Evolutionary conservation across 2,797 vertebrate genomes (phyloP), one percentile per base, ranked within the genome.

Genomic region (Anniella stebbinsi): DNA sequence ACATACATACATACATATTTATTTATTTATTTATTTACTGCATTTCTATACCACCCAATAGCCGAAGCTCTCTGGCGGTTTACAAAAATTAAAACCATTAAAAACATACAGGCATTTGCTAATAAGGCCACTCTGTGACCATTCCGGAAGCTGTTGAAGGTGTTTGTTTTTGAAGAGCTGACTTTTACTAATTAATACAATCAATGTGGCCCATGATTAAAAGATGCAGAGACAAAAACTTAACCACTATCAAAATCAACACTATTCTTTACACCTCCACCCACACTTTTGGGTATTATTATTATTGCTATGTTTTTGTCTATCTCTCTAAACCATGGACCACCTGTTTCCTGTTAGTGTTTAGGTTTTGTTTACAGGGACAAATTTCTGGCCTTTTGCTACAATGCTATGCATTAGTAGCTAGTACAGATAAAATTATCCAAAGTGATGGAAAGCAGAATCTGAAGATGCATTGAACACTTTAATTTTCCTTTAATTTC

Each of bases 401-500:
- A 25, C 4, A 51, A 54, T 72, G 36, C 33, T 45, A 51, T 51
- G 51, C 9, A 51, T 21, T 4, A 5, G 30, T 84, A 72, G 67
- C 66, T 48, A 72, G 33, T 11, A 25, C 25, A 72, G 67, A 85
- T 45, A 66, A 69, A 66, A 69, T 84, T 48, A 48, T 4, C 41
- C 33, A 51, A 66, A 33, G 38, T 84, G 4, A 51, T n/a, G 45
- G 36, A 72, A 85, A 85, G 69, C 45, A 84, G 83, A 84, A 72
- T 51, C 45, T 25, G 38, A 84, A 84, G 17, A 48, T 51, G 30
- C 36, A 36, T 4, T n/a, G 17, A 72, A n/a, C 30, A 25, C 48
- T 36, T 86, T 86, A 86, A 36, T 86, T 73, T 54, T 54, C 30
- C 28, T 51, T 80, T 51, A 70, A 72, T 54, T 72, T 85, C 48